A percentile compares a stretch with the other conserved stretches of the same genome.
Conservation (phyloP, 2,797 vertebrate species). For the Brotula barbata region DNA sequence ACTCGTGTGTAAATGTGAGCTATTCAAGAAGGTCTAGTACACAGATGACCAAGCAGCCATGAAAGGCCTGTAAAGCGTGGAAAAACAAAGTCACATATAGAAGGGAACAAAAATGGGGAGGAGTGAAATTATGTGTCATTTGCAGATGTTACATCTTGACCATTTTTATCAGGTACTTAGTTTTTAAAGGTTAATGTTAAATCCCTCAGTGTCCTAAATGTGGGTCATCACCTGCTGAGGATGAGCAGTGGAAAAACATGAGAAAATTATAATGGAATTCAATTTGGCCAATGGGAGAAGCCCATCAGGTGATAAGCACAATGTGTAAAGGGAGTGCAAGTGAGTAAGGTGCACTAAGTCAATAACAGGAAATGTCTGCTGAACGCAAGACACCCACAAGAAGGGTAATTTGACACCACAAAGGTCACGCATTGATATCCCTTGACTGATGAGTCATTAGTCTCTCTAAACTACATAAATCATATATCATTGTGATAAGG, state of each 20-base stretch:
- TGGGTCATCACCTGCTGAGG: background rate
- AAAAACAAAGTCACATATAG: background rate
- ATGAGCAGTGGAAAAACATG: background rate
- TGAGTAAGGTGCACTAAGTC: too few relatives aligned
- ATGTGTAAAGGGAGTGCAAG: too few relatives aligned
- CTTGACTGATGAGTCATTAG: slow-evolving; percentile 3
- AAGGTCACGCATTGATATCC: slow-evolving; percentile 1
- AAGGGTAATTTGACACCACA: background rate
- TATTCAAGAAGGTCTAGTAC: slow-evolving; percentile 3
- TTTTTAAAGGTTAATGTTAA: too few relatives aligned
- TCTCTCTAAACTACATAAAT: slow-evolving; percentile 37
- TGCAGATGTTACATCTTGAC: background rate
- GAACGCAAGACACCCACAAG: background rate
- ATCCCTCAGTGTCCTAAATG: background rate
- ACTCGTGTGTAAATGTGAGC: slow-evolving; percentile 21
- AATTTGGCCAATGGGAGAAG: background rate
- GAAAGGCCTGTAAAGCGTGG: background rate
- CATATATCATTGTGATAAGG: slow-evolving; percentile 35
- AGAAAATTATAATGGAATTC: background rate
- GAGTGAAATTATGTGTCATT: background rate
- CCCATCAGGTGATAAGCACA: too few relatives aligned
- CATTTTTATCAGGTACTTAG: background rate
- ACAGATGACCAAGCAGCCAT: slow-evolving; percentile 20
- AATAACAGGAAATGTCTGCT: too few relatives aligned
- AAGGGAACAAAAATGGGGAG: background rate